phyloP scores from a whole-genome alignment of 2,113 vertebrate genomes.

The Pseudonaja textilis region DNA sequence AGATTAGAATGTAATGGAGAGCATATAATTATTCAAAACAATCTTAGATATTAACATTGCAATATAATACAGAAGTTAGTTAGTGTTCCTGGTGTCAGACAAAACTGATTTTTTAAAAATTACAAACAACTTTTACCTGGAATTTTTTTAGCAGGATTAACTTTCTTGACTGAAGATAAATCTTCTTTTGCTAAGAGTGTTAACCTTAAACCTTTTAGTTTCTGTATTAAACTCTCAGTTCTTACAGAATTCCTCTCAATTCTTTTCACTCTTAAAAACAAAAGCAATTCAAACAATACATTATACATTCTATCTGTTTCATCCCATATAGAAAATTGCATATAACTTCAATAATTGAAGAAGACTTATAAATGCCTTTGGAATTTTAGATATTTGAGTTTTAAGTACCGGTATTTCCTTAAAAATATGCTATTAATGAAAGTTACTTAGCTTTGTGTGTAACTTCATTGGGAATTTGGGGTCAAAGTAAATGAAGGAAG shows the following conservation, averaged over 20 bases:
- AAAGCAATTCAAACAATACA: conserved; percentile 6
- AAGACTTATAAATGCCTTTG: background rate
- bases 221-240: conserved; percentile 60
- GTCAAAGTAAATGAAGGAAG: background rate
- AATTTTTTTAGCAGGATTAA: conserved; percentile 53
- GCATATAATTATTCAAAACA: background rate
- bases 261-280: conserved; percentile 64
- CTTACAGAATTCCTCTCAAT: conserved; percentile 70
- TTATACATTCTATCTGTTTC: background rate
- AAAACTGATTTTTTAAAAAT: background rate
- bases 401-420: background rate
- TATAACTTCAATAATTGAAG: background rate
- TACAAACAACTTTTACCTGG: conserved; percentile 62
- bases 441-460: background rate
- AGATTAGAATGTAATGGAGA: background rate
- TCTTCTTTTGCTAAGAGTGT: background rate
- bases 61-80: background rate
- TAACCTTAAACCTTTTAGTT: conserved; percentile 48
- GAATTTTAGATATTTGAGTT: background rate
- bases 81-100: background rate
- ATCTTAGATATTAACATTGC: background rate
- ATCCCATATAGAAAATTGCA: background rate
- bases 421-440: background rate
- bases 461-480: background rate
- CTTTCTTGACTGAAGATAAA: background rate